Conservation (phyloP, 1,140 invertebrate genomes). For the Cydia splendana region DNA sequence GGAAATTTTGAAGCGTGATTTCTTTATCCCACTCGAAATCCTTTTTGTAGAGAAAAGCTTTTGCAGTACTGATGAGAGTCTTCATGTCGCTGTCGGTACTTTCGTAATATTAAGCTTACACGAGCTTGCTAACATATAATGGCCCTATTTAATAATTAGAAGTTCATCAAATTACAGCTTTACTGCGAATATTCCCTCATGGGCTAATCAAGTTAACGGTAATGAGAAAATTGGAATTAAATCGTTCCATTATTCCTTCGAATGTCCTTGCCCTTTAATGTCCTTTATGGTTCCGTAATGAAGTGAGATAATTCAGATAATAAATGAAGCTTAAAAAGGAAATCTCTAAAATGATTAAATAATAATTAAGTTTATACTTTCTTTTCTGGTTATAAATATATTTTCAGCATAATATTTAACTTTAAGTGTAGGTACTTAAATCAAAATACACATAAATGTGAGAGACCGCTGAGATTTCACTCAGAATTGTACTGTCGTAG, state of each 20-base stretch:
- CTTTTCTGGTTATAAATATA: too few species aligned
- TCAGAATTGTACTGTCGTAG: constrained; percentile 43
- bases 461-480: too few species aligned
- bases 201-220: neutral
- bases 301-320: neutral
- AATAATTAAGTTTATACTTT: too few species aligned
- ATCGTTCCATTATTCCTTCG: neutral
- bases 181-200: neutral
- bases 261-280: neutral
- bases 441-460: too few species aligned
- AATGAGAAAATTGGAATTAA: neutral
- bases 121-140: neutral
- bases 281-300: neutral
- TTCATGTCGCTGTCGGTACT: neutral
- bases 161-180: neutral
- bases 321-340: neutral
- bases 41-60: constrained; percentile 41
- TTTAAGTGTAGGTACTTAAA: too few species aligned
- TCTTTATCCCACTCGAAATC: constrained; percentile 46
- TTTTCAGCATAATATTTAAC: too few species aligned
- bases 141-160: neutral
- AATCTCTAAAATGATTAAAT: too few species aligned
- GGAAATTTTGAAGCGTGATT: constrained; percentile 50
- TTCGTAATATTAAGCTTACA: neutral
- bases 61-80: constrained; percentile 20